Conservation (phyloP, 2,113 vertebrate genomes). For the Trochalopteron elliotii region DNA sequence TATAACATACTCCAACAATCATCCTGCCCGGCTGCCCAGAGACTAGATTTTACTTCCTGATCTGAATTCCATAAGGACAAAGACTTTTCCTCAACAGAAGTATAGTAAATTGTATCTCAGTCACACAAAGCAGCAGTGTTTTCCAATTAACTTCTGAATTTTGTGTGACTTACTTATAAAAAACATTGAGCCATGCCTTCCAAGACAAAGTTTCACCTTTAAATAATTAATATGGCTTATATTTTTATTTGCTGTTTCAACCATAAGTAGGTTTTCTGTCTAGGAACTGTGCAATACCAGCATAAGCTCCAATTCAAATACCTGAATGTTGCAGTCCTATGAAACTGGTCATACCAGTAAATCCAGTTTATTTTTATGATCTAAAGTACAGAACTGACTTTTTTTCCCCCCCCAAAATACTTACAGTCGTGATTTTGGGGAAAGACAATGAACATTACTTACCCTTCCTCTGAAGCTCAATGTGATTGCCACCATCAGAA, state of each 20-base stretch:
- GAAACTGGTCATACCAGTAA: background rate
- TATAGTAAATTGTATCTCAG: background rate
- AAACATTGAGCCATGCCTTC: background rate
- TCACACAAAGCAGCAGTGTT: background rate
- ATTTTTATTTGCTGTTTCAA: background rate
- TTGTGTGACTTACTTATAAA: background rate
- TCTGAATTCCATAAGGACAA: background rate
- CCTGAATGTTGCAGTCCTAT: background rate
- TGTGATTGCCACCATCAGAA: slow-evolving; percentile 30
- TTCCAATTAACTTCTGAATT: background rate
- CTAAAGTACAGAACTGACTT: background rate
- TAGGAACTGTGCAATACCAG: background rate
- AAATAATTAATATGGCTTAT: background rate
- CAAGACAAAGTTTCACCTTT: background rate
- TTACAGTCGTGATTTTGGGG: background rate
- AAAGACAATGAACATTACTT: slow-evolving; percentile 29
- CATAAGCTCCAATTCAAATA: background rate
- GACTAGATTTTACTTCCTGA: background rate
- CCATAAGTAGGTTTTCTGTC: background rate
- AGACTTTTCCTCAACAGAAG: background rate
- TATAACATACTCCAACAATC: background rate
- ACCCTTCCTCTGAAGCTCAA: slow-evolving; percentile 29
- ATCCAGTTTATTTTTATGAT: background rate
- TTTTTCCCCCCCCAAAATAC: background rate
- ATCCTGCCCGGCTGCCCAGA: background rate